A percentile compares a stretch with the other conserved stretches of the same genome.
Evolutionary conservation across 2,797 vertebrate genomes (phyloP).

Genomic region (Erethizon dorsatum): DNA sequence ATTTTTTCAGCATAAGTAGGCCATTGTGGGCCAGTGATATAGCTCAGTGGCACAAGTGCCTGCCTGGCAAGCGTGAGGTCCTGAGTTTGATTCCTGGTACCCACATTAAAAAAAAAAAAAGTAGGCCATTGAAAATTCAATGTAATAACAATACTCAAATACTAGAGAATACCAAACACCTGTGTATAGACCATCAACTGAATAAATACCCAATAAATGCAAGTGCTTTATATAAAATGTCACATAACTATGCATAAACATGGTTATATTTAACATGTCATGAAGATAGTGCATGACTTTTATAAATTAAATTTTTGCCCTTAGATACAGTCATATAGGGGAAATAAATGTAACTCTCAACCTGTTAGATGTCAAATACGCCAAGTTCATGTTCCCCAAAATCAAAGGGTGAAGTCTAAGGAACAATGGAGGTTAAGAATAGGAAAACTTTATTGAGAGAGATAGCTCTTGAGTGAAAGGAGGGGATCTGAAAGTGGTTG

Average conservation of each 20-base stretch:
- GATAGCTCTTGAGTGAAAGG: not conserved
- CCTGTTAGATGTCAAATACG: not conserved
- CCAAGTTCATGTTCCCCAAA: not conserved
- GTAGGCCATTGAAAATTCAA: constrained; percentile 31
- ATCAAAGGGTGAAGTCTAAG: not conserved
- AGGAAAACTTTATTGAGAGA: not conserved
- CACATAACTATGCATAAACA: not conserved
- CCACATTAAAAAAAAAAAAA: too few relatives aligned
- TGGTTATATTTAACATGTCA: constrained; percentile 17
- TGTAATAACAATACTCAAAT: not conserved
- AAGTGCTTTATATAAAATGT: constrained; percentile 13
- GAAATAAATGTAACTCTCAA: not conserved
- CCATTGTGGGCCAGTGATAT: not conserved
- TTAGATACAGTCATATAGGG: not conserved
- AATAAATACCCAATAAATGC: not conserved
- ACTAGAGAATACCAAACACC: not conserved
- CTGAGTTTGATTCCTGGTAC: too few relatives aligned
- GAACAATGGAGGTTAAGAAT: not conserved
- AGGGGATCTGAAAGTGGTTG: not conserved
- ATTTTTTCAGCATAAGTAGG: not conserved
- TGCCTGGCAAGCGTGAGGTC: too few relatives aligned
- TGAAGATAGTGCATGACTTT: not conserved
- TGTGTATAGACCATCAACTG: not conserved
- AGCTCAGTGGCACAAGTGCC: too few relatives aligned
- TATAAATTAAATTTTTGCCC: constrained; percentile 2